Percentiles rank a stretch among this genome's conserved stretches.
These are phyloP conservation scores for Palythoa grandiflora DNA, from an alignment of 92 coral and sea anemone genomes.

Conservation along the genomic window DNA sequence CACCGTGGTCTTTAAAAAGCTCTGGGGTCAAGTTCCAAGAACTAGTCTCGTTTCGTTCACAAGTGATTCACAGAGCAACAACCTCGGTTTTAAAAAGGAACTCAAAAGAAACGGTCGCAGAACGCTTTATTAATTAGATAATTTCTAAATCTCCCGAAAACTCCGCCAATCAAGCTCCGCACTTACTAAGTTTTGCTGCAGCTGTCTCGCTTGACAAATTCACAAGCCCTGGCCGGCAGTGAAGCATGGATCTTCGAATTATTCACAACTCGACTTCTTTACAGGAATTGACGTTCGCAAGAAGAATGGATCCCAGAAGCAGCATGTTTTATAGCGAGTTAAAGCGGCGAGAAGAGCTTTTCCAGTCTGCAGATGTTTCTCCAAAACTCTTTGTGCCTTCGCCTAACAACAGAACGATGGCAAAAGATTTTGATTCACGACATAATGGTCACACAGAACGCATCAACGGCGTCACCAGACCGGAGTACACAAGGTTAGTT, in stretches of 20 bases:
- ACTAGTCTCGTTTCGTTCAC: background rate
- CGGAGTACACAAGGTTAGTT: constrained; percentile 52
- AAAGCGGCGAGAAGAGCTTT: constrained; percentile 36
- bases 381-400: constrained; percentile 38
- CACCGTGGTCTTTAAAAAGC: background rate
- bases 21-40: constrained; percentile 19
- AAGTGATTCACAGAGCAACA: background rate
- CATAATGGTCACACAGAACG: constrained; percentile 40
- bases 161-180: constrained; percentile 36
- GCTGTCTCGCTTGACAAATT: constrained; percentile 44
- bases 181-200: constrained; percentile 23
- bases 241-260: constrained; percentile 45
- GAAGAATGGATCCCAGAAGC: constrained; percentile 40
- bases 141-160: constrained; percentile 39
- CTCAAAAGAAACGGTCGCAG: constrained; percentile 42
- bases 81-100: background rate
- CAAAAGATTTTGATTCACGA: constrained; percentile 44
- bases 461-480: constrained; percentile 14
- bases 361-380: constrained; percentile 44
- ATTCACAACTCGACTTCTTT: constrained; percentile 48
- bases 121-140: constrained; percentile 40
- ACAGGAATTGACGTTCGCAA: constrained; percentile 33
- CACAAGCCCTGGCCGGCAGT: constrained; percentile 1
- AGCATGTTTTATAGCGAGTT: constrained; percentile 37
- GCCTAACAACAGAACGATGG: constrained; percentile 43